A percentile compares a stretch with the other conserved stretches of the same genome.
phyloP scores from a whole-genome alignment of 2,113 vertebrate species.

The Physeter macrocephalus region DNA sequence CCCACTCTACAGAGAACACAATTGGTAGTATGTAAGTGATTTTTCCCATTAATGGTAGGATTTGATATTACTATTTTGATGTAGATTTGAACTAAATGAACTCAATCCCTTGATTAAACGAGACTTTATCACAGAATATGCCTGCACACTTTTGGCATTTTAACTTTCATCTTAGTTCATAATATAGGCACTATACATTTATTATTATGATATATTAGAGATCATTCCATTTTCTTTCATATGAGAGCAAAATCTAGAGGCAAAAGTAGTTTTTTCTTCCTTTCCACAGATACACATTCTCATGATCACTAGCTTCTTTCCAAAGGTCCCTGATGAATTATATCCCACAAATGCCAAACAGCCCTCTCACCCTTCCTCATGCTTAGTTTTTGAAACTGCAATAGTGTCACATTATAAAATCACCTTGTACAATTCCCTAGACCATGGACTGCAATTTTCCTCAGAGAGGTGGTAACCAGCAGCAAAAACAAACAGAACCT shows the following conservation, averaged over 20 bases:
- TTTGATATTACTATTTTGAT: conserved; percentile 67
- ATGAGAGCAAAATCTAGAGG: background rate
- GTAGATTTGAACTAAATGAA: conserved; percentile 61
- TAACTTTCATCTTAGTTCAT: conserved; percentile 33
- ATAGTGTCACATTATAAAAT: conserved; percentile 54
- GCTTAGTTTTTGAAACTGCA: conserved; percentile 49
- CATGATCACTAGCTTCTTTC: background rate
- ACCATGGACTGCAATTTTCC: background rate
- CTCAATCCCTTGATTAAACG: conserved; percentile 46
- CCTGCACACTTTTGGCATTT: conserved; percentile 19
- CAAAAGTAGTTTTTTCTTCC: background rate
- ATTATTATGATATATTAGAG: background rate
- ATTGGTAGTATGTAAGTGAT: conserved; percentile 29
- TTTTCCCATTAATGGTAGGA: conserved; percentile 50
- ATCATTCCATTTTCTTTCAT: background rate
- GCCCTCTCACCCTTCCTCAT: background rate
- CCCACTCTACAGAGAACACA: conserved; percentile 52
- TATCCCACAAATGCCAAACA: background rate
- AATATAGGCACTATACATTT: background rate
- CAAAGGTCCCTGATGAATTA: background rate
- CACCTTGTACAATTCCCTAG: conserved; percentile 54
- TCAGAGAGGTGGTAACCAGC: conserved; percentile 45
- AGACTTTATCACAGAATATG: conserved; percentile 17
- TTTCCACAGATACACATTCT: background rate
- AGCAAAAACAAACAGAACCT: conserved; percentile 45